These are phyloP conservation scores for Irena cyanogastra DNA, from an alignment of 2,113 vertebrate species.

Conservation along the genomic window DNA sequence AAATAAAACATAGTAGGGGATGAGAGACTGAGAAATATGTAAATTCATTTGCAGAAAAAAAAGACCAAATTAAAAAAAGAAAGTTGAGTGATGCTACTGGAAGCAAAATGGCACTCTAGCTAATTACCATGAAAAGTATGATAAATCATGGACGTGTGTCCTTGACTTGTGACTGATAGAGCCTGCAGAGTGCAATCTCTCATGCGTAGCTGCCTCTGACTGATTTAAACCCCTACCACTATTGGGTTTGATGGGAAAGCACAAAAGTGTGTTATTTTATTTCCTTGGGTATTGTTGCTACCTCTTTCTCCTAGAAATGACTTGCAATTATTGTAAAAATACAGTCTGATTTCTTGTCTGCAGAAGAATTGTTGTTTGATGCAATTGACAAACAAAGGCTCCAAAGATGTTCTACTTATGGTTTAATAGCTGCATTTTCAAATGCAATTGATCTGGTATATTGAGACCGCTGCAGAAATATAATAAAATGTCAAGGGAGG, in stretches of 20 bases:
- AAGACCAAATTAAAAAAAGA: constrained; percentile 61
- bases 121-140: constrained; percentile 74
- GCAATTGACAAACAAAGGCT: constrained; percentile 52
- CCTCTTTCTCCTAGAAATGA: constrained; percentile 64
- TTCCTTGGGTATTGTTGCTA: constrained; percentile 42
- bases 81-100: constrained; percentile 62
- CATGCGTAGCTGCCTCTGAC: constrained; percentile 42
- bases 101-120: constrained; percentile 69
- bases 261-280: constrained; percentile 47
- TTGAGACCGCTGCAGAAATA: constrained; percentile 66
- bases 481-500: constrained; percentile 50
- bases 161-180: constrained; percentile 71
- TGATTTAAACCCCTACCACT: constrained; percentile 56
- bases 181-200: constrained; percentile 57
- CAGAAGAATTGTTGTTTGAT: constrained; percentile 51
- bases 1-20: constrained; percentile 77
- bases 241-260: constrained; percentile 26
- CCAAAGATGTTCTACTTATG: constrained; percentile 60
- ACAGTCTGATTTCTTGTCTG: constrained; percentile 56
- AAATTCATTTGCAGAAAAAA: constrained; percentile 68
- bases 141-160: constrained; percentile 68
- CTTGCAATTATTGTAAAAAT: constrained; percentile 61
- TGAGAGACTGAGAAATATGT: constrained; percentile 69
- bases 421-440: constrained; percentile 70
- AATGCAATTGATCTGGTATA: constrained; percentile 66